Conservation (phyloP, 1,140 invertebrate species). For the Octopus bimaculoides region DNA sequence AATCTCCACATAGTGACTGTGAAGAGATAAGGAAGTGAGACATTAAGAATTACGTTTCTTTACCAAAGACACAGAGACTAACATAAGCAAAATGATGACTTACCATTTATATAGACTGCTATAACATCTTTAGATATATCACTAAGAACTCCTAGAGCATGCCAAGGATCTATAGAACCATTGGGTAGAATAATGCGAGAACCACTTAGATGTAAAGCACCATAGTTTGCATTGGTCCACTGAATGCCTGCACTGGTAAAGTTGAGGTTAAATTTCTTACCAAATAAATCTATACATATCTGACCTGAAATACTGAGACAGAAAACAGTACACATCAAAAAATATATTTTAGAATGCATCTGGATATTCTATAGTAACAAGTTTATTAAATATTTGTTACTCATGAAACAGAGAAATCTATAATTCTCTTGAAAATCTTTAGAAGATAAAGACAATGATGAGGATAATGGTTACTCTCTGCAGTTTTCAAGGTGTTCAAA, state of each 20-base stretch:
- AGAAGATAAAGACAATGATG: too few species aligned
- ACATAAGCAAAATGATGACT: slow-evolving; percentile 1
- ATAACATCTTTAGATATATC: slow-evolving; percentile 43
- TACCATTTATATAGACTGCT: slow-evolving; percentile 54
- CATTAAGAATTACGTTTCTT: too few species aligned
- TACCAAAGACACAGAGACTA: too few species aligned
- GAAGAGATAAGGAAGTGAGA: too few species aligned
- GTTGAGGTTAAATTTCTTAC: slow-evolving; percentile 62
- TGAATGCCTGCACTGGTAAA: slow-evolving; percentile 66
- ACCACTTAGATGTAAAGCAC: slow-evolving; percentile 70
- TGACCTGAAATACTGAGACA: slow-evolving; percentile 71
- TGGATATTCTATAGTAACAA: too few species aligned
- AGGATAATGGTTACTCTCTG: too few species aligned
- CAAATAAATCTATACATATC: slow-evolving; percentile 81
- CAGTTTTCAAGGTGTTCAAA: too few species aligned
- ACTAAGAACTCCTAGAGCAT: slow-evolving; percentile 67
- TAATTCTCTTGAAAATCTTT: too few species aligned
- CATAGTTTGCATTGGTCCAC: slow-evolving; percentile 78
- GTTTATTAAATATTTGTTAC: too few species aligned
- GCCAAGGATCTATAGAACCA: slow-evolving; percentile 91
- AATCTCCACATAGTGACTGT: too few species aligned
- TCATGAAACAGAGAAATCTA: too few species aligned
- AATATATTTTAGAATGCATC: not conserved
- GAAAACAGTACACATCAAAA: slow-evolving; percentile 12
- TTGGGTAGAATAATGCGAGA: slow-evolving; percentile 82